Evolutionary conservation across 2,888 invertebrate genomes (phyloP), one percentile per base, ranked within the genome.

Genomic region (Chloromyia formosa): DNA sequence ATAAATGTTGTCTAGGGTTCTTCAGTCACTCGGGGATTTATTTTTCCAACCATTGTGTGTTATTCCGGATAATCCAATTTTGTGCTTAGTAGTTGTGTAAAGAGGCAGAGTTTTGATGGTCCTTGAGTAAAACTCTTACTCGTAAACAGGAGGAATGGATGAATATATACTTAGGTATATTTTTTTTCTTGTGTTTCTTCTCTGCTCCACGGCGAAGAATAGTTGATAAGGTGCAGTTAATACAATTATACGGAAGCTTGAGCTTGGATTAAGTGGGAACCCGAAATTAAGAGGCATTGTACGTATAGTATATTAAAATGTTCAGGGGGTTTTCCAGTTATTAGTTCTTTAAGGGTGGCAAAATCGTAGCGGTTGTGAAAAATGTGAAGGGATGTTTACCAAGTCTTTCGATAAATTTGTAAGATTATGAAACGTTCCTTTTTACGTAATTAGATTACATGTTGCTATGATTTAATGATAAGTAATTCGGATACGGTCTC

Each of bases 201-300:
- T 14, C 27, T 14, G 1, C 27, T 35, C 27, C 7, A 4, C 2
- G 27, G 27, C 27, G 7, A 35, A 35, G 27, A 35, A 35, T 10
- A 23, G 60, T 60, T 60, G 12, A 23, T 60, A 60, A 60, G 60
- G 27, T 60, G 60, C 23, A 60, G 60, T 60, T 60, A 60, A 60
- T 60, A 60, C 60, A 60, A 60, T 60, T 60, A 60, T 23, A 60
- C 22, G 23, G 60, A 23, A 60, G 60, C 20, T 22, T 60, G 60
- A 23, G 23, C 60, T 22, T 60, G 23, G 23, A 60, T 60, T 60
- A 22, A 22, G 27, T 23, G 10, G 22, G 14, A 60, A 10, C 7
- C 7, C 5, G 49, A 35, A 35, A 35, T 35, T 35, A 35, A 20
- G 20, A 23, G 60, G 1, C 23, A 60, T 60, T 60, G 60, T 60